Evolutionary conservation across 2,797 vertebrate species (phyloP), one percentile per base, ranked within the genome.

Genomic region (Pangasius mekongensis): DNA sequence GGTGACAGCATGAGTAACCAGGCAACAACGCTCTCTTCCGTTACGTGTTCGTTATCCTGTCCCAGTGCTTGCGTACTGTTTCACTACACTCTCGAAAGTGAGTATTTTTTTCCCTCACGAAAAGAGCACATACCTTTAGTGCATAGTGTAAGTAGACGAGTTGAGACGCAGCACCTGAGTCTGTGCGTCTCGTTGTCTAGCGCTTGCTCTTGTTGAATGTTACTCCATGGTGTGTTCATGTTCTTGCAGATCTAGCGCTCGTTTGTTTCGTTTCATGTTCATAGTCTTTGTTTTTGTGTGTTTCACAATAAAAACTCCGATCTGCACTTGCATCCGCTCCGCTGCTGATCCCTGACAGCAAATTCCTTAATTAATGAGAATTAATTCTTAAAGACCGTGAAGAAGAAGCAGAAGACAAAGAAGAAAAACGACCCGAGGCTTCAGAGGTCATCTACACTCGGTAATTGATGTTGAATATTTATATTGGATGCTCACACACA

Each of bases 401-500:
- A 56, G n/a, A 30, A 74, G 11, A 73, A 43, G 33, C 10, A 49
- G 22, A 62, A 74, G 11, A 73, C 24, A 18, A 24, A 49, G 22
- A 62, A 62, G 6, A 20, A 22, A 20, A 62, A 7, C 5, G 0
- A 18, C 30, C 18, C 14, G 13, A 52, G 74, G 47, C 47, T 52
- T 18, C 74, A 33, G 8, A 80, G 77, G 18, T 80, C 52, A 13
- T 33, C 52, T 56, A 33, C 52, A 56, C 52, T 80, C n/a, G 4
- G n/a, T 39, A 33, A 22, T 0, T 18, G 20, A 60, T 78, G 39
- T 1, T 49, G 16, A 20, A 83, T 27, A 66, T 49, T 20, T 8
- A 66, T n/a, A 47, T 11, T 52, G 27, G 43, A 74, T 39, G 9
- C 54, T 54, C 64, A n/a, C 87, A 83, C 84, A 56, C 73, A 78